Percentiles rank a stretch among this genome's conserved stretches.
Conservation (phyloP, 1,140 invertebrate species). For the Holcopasites calliopsidis region DNA sequence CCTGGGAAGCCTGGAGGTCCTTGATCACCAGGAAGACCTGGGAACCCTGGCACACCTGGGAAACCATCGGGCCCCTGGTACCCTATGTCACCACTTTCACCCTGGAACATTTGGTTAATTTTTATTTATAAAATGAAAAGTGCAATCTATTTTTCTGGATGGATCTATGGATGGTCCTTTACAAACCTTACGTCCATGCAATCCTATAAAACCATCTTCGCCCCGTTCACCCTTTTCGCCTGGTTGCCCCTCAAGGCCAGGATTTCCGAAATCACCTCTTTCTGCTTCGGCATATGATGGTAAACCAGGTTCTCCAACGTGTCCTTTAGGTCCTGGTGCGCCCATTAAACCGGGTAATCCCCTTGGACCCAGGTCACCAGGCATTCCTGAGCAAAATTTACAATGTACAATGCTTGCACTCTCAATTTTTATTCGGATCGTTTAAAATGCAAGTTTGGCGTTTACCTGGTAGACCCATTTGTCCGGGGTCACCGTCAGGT, state of each 20-base stretch:
- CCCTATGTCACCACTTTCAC: conserved; percentile 80
- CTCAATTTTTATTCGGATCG: background rate
- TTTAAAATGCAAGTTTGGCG: background rate
- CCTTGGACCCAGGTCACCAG: conserved; percentile 72
- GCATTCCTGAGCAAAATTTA: conserved; percentile 62
- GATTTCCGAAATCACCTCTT: conserved; percentile 82
- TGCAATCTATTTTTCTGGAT: too few relatives aligned
- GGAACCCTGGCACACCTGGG: conserved; percentile 80
- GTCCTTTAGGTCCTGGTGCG: conserved; percentile 82
- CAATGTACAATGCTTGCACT: background rate
- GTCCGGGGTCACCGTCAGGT: conserved; percentile 80
- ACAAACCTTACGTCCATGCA: conserved; percentile 79
- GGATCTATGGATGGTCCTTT: background rate
- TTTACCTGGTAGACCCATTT: conserved; percentile 79
- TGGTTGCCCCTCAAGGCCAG: conserved; percentile 80
- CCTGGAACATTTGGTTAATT: conserved; percentile 64
- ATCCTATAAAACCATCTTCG: conserved; percentile 78
- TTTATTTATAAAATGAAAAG: background rate
- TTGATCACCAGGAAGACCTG: conserved; percentile 83
- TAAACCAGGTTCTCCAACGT: conserved; percentile 82
- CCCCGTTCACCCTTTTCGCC: conserved; percentile 80
- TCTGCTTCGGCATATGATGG: conserved; percentile 80
- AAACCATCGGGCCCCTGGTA: conserved; percentile 81
- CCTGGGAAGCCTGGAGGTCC: conserved; percentile 85
- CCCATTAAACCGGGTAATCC: conserved; percentile 73